These are phyloP conservation scores for Wasmannia auropunctata DNA, from an alignment of 1,140 invertebrate genomes.

Conservation along the genomic window DNA sequence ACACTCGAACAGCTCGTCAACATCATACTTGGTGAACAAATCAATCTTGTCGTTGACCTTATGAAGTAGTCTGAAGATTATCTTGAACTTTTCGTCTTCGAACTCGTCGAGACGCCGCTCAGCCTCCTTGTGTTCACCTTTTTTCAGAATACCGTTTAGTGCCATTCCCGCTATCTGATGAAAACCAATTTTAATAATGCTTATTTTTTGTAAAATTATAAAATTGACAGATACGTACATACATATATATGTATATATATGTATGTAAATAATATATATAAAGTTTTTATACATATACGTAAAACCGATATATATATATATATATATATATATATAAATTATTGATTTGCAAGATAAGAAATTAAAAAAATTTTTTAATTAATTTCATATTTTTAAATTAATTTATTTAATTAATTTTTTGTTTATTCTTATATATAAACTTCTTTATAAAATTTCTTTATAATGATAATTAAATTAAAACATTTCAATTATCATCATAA, in stretches of 20 bases:
- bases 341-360: background rate
- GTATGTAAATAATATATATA: too few relatives aligned
- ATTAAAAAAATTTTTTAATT: background rate
- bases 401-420: constrained; percentile 25
- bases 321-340: too few relatives aligned
- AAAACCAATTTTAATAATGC: constrained; percentile 17
- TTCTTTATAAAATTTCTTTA: too few relatives aligned
- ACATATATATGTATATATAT: too few relatives aligned
- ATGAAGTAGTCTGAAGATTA: constrained; percentile 89
- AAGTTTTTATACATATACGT: too few relatives aligned
- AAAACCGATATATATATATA: too few relatives aligned
- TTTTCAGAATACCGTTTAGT: constrained; percentile 87
- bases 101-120: constrained; percentile 86
- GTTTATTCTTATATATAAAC: background rate
- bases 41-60: constrained; percentile 87
- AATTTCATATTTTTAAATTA: background rate
- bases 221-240: background rate
- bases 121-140: constrained; percentile 87
- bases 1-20: constrained; percentile 92
- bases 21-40: constrained; percentile 88
- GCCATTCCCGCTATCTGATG: constrained; percentile 88
- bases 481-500: constrained; percentile 29
- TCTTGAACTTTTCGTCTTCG: constrained; percentile 88
- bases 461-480: background rate
- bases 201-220: background rate